A percentile compares a stretch with the other conserved stretches of the same genome.
Conservation (phyloP, 2,797 vertebrate species). For the Falco concolor region DNA sequence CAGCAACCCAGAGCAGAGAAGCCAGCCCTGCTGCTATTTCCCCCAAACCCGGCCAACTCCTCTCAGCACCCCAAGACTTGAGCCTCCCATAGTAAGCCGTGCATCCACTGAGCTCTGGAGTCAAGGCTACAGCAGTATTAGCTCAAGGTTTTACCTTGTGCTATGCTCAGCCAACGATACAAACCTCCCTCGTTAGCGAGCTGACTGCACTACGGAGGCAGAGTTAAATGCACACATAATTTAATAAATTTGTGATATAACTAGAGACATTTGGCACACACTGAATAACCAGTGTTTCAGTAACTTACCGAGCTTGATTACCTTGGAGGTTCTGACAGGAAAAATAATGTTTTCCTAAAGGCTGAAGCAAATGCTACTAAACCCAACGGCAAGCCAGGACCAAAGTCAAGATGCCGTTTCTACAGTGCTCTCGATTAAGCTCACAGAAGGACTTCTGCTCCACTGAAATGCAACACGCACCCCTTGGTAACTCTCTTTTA, state of each 20-base stretch:
- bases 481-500: not conserved
- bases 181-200: not conserved
- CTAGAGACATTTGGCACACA: not conserved
- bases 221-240: not conserved
- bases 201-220: not conserved
- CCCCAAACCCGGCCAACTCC: not conserved
- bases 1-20: not conserved
- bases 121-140: not conserved
- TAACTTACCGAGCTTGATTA: not conserved
- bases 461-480: not conserved
- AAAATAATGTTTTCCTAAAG: conserved; percentile 39
- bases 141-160: not conserved
- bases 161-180: not conserved
- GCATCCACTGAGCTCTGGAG: not conserved
- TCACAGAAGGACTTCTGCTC: not conserved
- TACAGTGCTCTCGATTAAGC: not conserved
- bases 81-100: not conserved
- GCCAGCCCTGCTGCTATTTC: not conserved
- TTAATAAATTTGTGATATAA: not conserved
- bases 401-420: not conserved
- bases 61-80: not conserved
- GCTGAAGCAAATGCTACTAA: conserved; percentile 6
- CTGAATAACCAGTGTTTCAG: not conserved
- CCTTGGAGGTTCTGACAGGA: not conserved
- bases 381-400: not conserved